Evolutionary conservation across 1,140 invertebrate genomes (phyloP).

Genomic region (Uloborus diversus): DNA sequence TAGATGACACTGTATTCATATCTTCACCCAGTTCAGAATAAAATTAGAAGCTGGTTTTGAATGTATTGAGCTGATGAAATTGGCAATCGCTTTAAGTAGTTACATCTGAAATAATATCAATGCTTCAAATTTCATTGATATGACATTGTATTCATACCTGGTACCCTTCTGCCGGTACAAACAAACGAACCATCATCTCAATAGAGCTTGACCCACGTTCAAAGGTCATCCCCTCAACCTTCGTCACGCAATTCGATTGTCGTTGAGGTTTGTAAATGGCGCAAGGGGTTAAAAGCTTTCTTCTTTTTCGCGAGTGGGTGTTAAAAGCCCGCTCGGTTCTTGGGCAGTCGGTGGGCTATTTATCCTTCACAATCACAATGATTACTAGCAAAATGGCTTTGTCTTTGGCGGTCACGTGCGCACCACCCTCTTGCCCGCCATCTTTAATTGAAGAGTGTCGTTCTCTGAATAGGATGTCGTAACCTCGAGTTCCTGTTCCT

Average conservation of each 20-base stretch:
- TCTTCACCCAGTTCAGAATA: too few species aligned
- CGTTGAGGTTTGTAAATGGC: conserved; percentile 19
- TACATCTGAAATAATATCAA: too few species aligned
- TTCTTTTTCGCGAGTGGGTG: background rate
- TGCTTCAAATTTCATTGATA: too few species aligned
- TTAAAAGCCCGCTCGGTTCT: background rate
- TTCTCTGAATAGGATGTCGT: background rate
- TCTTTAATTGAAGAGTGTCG: background rate
- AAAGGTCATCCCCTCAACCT: background rate
- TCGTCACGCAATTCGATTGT: conserved; percentile 41
- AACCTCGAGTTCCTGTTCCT: background rate
- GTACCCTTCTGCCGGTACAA: background rate
- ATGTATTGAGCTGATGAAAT: too few species aligned
- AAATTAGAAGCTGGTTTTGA: too few species aligned
- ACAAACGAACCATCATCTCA: background rate
- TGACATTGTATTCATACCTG: too few species aligned
- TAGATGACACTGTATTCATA: too few species aligned
- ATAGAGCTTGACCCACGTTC: conserved; percentile 23
- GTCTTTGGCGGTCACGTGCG: background rate
- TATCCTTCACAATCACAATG: background rate
- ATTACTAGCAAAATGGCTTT: conserved; percentile 24
- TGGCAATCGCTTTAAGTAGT: too few species aligned
- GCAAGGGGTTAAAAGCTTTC: conserved; percentile 20
- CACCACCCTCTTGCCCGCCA: background rate
- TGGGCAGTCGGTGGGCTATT: background rate